Evolutionary conservation across 2,113 vertebrate genomes (phyloP).

Genomic region (Phasianus colchicus): DNA sequence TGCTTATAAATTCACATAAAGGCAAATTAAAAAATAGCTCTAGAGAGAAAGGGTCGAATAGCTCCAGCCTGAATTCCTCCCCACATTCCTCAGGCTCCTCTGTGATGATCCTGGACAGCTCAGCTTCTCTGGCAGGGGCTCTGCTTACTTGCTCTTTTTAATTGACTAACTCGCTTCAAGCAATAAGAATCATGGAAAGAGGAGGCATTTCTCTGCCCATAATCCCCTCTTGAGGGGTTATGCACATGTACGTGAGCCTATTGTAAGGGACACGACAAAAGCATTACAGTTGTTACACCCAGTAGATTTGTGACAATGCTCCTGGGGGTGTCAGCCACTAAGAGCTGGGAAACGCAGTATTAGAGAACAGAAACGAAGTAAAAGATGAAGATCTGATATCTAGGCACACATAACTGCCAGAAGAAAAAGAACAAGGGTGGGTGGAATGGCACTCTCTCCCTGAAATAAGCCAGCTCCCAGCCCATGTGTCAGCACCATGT

Average conservation of each 20-base stretch:
- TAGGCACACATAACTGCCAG: not conserved
- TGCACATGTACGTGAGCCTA: not conserved
- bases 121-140: slow-evolving; percentile 18
- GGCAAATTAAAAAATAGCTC: not conserved
- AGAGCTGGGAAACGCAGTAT: not conserved
- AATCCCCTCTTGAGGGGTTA: not conserved
- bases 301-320: not conserved
- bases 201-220: not conserved
- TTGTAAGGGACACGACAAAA: not conserved
- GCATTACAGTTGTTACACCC: not conserved
- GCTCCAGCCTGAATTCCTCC: slow-evolving; percentile 1
- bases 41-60: not conserved
- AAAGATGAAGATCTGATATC: not conserved
- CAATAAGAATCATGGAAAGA: not conserved
- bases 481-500: slow-evolving; percentile 12
- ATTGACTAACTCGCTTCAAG: not conserved
- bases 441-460: not conserved
- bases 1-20: not conserved
- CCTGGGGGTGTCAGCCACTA: not conserved
- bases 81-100: not conserved
- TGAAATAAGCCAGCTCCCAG: slow-evolving; percentile 13
- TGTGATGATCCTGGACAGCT: not conserved
- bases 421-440: not conserved
- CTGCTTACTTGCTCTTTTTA: slow-evolving; percentile 14
- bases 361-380: slow-evolving; percentile 5